Base-by-base conservation (phyloP, 2,113 vertebrate genomes). In the Nothoprocta pentlandii region DNA sequence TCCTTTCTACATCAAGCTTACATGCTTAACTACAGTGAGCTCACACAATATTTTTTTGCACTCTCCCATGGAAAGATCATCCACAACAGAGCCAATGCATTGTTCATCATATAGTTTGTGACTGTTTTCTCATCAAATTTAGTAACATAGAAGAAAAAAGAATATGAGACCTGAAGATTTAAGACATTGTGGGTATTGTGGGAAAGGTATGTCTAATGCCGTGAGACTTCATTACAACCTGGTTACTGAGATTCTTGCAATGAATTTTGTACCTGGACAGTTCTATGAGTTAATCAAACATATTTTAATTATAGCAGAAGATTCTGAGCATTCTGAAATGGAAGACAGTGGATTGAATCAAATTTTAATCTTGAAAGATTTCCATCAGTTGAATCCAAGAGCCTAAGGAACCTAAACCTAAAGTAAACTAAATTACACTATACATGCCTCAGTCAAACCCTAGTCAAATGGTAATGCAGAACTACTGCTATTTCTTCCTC, bases 21-120 rank as follows among this genome's bases (percentile, higher is more conserved):
- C 21, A 61, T 46, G 6, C 2, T 61, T 46, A 68, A 84, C 5
- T 30, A 4, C 23, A 17, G 14, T n/a, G 12, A 73, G 36, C 8
- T 49, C 19, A 61, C 74, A 26, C 1, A 16, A 14, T 21, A 19
- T 12, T 1, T 0, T 0, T 39, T 71, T 68, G 4, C 4, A 44
- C 26, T 74, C 6, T 41, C 10, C 6, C 23, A 47, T 75, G 12
- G 9, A 20, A 66, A 67, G 11, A 14, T 22, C 3, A 42, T 0
- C 2, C 5, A 74, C 14, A 36, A 5, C 62, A 46, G 4, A 68
- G 26, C 2, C 12, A 44, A 16, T 5, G 3, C 30, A 10, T 7
- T 47, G 3, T 61, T 86, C 80, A 59, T 41, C 20, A 44, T 54
- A 23, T 15, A 54, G 63, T 30, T 54, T 53, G 5, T 36, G 10